Conservation (phyloP, 2,797 vertebrate genomes). For the Pseudochirops corinnae region DNA sequence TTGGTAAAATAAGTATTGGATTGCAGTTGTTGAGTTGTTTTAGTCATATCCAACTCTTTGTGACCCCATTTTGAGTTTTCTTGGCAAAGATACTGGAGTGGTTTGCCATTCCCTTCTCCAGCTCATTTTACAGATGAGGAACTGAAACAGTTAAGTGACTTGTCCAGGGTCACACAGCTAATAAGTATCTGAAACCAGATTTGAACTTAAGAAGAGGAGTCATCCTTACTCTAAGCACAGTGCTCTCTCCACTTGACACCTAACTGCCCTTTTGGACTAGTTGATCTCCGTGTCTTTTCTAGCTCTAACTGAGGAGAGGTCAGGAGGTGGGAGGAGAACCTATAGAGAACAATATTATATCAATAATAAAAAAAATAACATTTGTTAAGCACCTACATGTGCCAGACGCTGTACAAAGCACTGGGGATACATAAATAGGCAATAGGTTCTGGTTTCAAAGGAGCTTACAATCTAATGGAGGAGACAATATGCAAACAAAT, state of each 20-base stretch:
- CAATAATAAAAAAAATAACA: background rate
- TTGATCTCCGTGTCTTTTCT: background rate
- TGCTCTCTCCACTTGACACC: too few relatives aligned
- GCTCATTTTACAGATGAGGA: too few relatives aligned
- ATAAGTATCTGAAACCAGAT: too few relatives aligned
- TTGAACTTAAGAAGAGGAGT: too few relatives aligned
- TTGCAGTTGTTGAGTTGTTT: background rate
- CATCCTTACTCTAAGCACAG: too few relatives aligned
- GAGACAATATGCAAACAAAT: background rate
- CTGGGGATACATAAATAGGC: background rate
- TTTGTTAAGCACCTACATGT: background rate
- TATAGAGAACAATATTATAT: background rate
- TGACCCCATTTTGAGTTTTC: too few relatives aligned
- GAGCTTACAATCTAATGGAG: background rate
- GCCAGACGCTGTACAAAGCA: background rate
- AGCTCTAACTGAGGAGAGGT: background rate
- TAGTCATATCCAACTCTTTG: too few relatives aligned
- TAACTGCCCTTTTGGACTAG: background rate
- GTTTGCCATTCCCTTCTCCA: too few relatives aligned
- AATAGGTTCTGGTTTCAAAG: background rate
- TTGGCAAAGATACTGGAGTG: too few relatives aligned
- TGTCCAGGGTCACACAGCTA: too few relatives aligned
- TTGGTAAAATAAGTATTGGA: background rate
- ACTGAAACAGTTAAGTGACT: too few relatives aligned
- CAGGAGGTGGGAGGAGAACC: background rate